These are phyloP conservation scores for Morinoia aosen DNA, from an alignment of 2,888 invertebrate species.

Conservation along the genomic window DNA sequence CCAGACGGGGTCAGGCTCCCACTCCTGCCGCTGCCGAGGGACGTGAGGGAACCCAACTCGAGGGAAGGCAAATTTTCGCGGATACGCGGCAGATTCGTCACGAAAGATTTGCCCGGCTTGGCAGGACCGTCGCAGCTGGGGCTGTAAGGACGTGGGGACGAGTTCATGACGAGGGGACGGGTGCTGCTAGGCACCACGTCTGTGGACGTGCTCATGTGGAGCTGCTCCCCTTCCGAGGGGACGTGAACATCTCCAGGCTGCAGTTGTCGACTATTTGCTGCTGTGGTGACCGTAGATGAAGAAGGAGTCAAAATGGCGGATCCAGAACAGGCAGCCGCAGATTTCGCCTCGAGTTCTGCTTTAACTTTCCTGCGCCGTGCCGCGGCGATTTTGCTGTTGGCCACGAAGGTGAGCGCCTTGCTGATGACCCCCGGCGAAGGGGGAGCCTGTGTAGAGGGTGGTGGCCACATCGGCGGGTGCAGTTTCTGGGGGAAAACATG, in stretches of 20 bases:
- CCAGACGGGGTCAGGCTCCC: conserved; percentile 56
- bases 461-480: conserved; percentile 81
- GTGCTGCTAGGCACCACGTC: conserved; percentile 30
- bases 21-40: conserved; percentile 10
- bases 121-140: conserved; percentile 53
- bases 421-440: conserved; percentile 64
- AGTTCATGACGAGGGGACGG: conserved; percentile 67
- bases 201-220: not conserved
- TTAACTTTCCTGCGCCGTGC: conserved; percentile 50
- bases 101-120: conserved; percentile 72
- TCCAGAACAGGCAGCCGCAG: conserved; percentile 52
- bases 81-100: conserved; percentile 78
- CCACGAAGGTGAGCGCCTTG: conserved; percentile 59
- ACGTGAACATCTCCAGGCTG: not conserved
- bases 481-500: conserved; percentile 85
- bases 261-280: not conserved
- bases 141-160: conserved; percentile 68
- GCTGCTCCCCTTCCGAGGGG: not conserved
- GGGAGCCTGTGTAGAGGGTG: conserved; percentile 71
- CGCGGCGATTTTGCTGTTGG: conserved; percentile 36
- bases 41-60: conserved; percentile 47
- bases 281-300: not conserved
- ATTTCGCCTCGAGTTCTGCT: conserved; percentile 54
- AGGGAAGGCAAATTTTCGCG: conserved; percentile 76
- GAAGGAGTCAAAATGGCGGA: conserved; percentile 33